Percentiles rank a stretch among this genome's conserved stretches.
Evolutionary conservation across 1,140 invertebrate genomes (phyloP).

Genomic region (Rhysida immarginata): DNA sequence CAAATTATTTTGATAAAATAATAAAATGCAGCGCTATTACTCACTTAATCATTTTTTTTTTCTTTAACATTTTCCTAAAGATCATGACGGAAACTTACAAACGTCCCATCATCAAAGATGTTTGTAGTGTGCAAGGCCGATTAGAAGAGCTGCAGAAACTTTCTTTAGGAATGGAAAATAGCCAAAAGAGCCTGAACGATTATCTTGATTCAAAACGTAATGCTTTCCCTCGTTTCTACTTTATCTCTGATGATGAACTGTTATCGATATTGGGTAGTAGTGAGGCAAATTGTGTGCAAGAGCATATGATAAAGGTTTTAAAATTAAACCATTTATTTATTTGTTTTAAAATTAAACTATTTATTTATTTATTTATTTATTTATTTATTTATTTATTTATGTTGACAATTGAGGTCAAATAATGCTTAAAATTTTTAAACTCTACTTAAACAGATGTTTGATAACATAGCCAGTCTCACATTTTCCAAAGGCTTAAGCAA

Average conservation of each 20-base stretch:
- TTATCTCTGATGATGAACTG: conserved; percentile 82
- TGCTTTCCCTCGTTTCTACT: conserved; percentile 77
- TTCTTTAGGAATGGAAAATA: conserved; percentile 59
- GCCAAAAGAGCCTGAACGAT: conserved; percentile 77
- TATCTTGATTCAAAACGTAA: conserved; percentile 73
- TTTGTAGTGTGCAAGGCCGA: conserved; percentile 53
- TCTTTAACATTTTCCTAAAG: conserved; percentile 27
- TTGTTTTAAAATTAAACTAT: too few relatives aligned
- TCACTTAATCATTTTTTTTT: background rate
- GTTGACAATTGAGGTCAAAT: too few relatives aligned
- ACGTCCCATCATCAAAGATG: conserved; percentile 53
- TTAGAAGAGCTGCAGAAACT: conserved; percentile 55
- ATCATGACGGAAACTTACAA: conserved; percentile 69
- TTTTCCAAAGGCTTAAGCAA: conserved; percentile 44
- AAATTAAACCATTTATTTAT: too few relatives aligned
- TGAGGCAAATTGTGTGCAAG: conserved; percentile 60
- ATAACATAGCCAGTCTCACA: conserved; percentile 62
- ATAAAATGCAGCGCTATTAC: background rate
- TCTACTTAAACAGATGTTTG: too few relatives aligned
- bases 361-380: too few relatives aligned
- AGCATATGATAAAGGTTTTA: conserved; percentile 85
- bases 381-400: too few relatives aligned
- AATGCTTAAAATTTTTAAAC: too few relatives aligned
- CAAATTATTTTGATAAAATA: too few relatives aligned
- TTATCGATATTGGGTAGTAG: conserved; percentile 74